A percentile compares a stretch with the other conserved stretches of the same genome.
These are phyloP conservation scores for Lasiurus borealis DNA, from an alignment of 2,113 vertebrate species.

Conservation along the genomic window DNA sequence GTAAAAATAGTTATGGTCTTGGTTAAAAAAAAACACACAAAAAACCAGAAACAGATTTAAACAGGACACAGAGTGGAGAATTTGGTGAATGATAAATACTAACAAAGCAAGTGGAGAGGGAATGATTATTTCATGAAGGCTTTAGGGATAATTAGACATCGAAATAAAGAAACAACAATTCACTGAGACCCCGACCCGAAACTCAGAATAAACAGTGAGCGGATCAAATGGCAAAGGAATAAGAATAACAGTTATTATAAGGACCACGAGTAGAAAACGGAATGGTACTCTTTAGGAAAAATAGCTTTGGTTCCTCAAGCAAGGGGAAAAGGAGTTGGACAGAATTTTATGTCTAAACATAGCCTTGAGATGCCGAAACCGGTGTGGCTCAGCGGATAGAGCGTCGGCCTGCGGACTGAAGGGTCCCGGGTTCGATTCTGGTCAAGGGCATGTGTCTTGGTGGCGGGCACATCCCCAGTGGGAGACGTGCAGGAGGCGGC, in stretches of 20 bases:
- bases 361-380: not conserved
- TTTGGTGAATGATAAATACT: slow-evolving; percentile 21
- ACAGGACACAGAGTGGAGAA: slow-evolving; percentile 5
- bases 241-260: not conserved
- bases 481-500: too few relatives aligned
- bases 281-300: not conserved
- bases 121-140: slow-evolving; percentile 38
- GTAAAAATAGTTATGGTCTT: not conserved
- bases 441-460: too few relatives aligned
- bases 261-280: not conserved
- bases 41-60: slow-evolving; percentile 47
- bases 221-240: not conserved
- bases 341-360: slow-evolving; percentile 17
- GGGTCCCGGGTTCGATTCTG: too few relatives aligned
- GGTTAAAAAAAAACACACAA: slow-evolving; percentile 49
- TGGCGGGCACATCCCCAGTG: too few relatives aligned
- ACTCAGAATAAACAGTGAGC: not conserved
- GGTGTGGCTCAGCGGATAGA: too few relatives aligned
- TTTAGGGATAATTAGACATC: slow-evolving; percentile 17
- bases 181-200: not conserved
- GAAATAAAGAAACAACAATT: slow-evolving; percentile 49
- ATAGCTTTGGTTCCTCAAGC: slow-evolving; percentile 49
- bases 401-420: too few relatives aligned
- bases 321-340: not conserved
- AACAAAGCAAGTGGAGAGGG: slow-evolving; percentile 34